A percentile compares a stretch with the other conserved stretches of the same genome.
Conservation (phyloP, 2,888 invertebrate species). For the Meta bourneti region DNA sequence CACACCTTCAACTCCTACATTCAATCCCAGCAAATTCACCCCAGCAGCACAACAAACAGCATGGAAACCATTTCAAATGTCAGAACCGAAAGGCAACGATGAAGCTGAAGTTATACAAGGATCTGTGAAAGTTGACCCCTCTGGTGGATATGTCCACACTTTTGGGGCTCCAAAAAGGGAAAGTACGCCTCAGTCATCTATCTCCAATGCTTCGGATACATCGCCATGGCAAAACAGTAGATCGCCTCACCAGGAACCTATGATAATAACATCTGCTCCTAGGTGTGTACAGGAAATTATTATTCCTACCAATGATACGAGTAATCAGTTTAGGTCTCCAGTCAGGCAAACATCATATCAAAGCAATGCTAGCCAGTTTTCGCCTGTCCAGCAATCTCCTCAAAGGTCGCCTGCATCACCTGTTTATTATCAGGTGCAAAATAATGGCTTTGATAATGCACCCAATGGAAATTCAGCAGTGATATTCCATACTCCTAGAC, state of each 20-base stretch:
- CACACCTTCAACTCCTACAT: constrained; percentile 66
- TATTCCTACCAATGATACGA: constrained; percentile 45
- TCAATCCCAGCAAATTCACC: constrained; percentile 63
- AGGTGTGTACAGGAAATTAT: constrained; percentile 63
- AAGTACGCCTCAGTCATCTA: constrained; percentile 41
- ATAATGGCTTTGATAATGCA: constrained; percentile 41
- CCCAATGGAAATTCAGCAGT: constrained; percentile 19
- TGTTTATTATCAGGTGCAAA: constrained; percentile 46
- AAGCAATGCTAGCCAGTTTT: constrained; percentile 63
- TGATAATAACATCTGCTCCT: constrained; percentile 31
- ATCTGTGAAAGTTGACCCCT: constrained; percentile 60
- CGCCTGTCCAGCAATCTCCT: constrained; percentile 60
- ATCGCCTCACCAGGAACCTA: constrained; percentile 51
- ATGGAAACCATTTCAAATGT: constrained; percentile 62
- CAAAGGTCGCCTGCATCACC: constrained; percentile 44
- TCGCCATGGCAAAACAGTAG: constrained; percentile 19
- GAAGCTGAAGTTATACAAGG: constrained; percentile 52
- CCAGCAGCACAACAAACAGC: constrained; percentile 39
- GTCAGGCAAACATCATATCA: constrained; percentile 54
- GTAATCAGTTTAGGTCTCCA: constrained; percentile 35
- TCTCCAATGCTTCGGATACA: background rate
- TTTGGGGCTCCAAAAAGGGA: constrained; percentile 71
- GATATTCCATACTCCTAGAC: constrained; percentile 20
- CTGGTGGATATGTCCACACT: constrained; percentile 72
- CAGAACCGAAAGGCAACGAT: background rate